phyloP scores from a whole-genome alignment of 2,888 invertebrate genomes.

The Ennomos quercinarius region DNA sequence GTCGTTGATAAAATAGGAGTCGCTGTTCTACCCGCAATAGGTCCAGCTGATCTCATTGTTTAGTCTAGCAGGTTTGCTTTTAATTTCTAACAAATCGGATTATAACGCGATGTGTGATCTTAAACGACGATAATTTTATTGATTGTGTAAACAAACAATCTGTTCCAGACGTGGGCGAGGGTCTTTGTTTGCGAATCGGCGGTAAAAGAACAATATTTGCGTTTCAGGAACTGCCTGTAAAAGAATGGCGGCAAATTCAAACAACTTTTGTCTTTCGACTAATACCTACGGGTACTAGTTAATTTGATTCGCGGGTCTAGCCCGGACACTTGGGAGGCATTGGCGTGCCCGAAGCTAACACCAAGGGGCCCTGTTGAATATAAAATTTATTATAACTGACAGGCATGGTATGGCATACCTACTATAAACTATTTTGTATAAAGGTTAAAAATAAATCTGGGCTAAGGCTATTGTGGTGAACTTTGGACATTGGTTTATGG shows the following conservation, averaged over 20 bases:
- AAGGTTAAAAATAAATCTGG: neutral
- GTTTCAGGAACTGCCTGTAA: neutral
- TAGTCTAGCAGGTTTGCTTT: slow-evolving; percentile 76
- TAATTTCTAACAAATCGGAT: slow-evolving; percentile 64
- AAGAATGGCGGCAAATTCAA: neutral
- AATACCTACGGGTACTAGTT: too few relatives aligned
- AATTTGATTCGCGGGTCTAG: too few relatives aligned
- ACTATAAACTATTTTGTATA: neutral
- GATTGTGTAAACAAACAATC: slow-evolving; percentile 39
- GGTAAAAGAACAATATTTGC: slow-evolving; percentile 14
- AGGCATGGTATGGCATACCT: too few relatives aligned
- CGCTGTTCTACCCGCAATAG: slow-evolving; percentile 53
- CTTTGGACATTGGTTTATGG: too few relatives aligned
- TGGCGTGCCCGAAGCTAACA: too few relatives aligned
- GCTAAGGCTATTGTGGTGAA: too few relatives aligned
- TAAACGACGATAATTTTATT: slow-evolving; percentile 50
- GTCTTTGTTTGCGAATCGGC: slow-evolving; percentile 23
- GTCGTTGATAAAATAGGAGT: slow-evolving; percentile 39
- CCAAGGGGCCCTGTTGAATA: too few relatives aligned
- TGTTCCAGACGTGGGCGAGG: slow-evolving; percentile 20
- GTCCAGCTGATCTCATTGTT: slow-evolving; percentile 82
- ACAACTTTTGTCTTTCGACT: neutral
- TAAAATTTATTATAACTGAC: too few relatives aligned
- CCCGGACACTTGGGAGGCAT: too few relatives aligned
- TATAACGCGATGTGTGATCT: slow-evolving; percentile 53